Evolutionary conservation across 2,888 invertebrate species (phyloP).

Genomic region (Chloromyia formosa): DNA sequence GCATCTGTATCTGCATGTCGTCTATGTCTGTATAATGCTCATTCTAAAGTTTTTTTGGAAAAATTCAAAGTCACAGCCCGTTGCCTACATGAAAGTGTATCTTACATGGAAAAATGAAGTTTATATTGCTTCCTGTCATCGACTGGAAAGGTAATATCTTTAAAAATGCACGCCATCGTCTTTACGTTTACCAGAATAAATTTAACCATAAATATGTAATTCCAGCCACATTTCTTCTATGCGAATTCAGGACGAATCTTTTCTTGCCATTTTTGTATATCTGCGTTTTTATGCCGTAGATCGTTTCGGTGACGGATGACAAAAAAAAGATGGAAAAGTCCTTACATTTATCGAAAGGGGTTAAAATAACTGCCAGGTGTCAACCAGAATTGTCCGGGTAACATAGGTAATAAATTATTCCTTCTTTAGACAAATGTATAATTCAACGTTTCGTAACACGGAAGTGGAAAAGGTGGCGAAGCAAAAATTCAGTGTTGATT

Average conservation of each 20-base stretch:
- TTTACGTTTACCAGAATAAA: background rate
- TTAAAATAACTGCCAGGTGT: constrained; percentile 1
- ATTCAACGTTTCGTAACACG: no score
- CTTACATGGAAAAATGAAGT: constrained; percentile 26
- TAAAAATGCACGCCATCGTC: constrained; percentile 3
- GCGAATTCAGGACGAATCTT: background rate
- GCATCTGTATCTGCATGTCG: background rate
- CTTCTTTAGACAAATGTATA: no score
- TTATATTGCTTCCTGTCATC: constrained; percentile 34
- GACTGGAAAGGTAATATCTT: constrained; percentile 12
- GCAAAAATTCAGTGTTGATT: no score
- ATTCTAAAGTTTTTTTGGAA: no score
- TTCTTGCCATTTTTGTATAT: background rate
- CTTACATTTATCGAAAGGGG: background rate
- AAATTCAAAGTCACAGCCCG: constrained; percentile 19
- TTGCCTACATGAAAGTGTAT: constrained; percentile 12
- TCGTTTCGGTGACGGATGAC: background rate
- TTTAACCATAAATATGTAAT: constrained; percentile 1
- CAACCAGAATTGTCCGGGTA: background rate
- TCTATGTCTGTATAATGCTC: no score
- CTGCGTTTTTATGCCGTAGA: background rate
- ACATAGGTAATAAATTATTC: background rate
- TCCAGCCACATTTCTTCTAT: background rate
- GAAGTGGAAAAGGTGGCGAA: no score
- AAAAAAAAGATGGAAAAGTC: background rate